These are phyloP conservation scores for Premnoplex brunnescens DNA, from an alignment of 2,797 vertebrate genomes.

Conservation along the genomic window DNA sequence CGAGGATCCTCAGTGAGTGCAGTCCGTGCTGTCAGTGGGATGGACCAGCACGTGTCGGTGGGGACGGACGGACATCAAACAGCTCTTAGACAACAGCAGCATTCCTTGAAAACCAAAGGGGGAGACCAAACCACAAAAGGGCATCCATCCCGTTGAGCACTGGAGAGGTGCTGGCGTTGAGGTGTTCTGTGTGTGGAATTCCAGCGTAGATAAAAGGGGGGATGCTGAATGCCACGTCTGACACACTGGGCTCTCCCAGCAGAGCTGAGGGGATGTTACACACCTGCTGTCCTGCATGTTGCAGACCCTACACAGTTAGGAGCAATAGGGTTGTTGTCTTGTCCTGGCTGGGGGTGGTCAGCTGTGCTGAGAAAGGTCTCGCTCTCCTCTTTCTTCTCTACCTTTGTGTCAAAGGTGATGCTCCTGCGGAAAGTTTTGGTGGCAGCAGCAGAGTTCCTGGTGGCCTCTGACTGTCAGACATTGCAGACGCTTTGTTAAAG, in stretches of 20 bases:
- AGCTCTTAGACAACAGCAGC: background rate
- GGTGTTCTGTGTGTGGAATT: background rate
- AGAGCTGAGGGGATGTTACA: background rate
- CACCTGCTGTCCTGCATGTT: background rate
- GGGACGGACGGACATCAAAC: background rate
- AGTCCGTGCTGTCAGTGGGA: background rate
- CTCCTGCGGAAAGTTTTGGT: background rate
- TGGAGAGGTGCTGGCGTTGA: background rate
- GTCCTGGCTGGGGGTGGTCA: background rate
- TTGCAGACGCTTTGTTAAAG: background rate
- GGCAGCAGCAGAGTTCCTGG: background rate
- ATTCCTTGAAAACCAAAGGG: background rate
- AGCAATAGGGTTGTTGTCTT: background rate
- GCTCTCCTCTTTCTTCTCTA: background rate
- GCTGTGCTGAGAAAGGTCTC: accelerated
- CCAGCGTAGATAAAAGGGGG: background rate
- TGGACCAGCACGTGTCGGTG: accelerated
- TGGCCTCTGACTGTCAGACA: background rate
- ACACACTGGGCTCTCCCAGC: background rate
- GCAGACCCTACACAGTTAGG: background rate
- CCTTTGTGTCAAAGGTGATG: background rate
- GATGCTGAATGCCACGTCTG: background rate
- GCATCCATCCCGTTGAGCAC: background rate
- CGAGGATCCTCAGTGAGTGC: accelerated
- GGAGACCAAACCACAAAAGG: accelerated